These are phyloP conservation scores for Microcebus tavaratra DNA, from an alignment of 2,113 vertebrate genomes.

Conservation along the genomic window DNA sequence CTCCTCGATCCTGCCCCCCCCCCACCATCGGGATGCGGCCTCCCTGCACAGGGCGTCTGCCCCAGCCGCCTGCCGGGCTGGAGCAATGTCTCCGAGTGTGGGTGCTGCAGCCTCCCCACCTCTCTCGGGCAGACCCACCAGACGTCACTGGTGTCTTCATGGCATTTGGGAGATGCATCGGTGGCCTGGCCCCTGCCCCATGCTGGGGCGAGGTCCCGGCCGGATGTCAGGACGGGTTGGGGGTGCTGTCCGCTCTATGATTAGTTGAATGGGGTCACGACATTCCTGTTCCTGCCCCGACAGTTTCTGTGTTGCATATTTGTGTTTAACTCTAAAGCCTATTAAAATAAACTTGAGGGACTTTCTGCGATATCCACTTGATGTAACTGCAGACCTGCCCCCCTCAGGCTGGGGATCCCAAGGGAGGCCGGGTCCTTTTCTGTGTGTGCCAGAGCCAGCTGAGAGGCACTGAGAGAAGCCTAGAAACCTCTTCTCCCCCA, in stretches of 20 bases:
- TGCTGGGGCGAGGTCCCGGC: not conserved
- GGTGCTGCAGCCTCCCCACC: not conserved
- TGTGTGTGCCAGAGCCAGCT: not conserved
- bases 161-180: not conserved
- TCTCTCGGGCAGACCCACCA: not conserved
- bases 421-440: not conserved
- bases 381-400: not conserved
- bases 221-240: not conserved
- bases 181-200: not conserved
- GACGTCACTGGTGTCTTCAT: not conserved
- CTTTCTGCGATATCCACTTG: not conserved
- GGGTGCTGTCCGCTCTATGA: not conserved
- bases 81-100: not conserved
- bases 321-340: slow-evolving; percentile 71
- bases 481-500: not conserved
- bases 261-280: not conserved
- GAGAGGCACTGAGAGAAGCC: not conserved
- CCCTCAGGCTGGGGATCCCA: not conserved
- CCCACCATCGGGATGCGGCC: not conserved
- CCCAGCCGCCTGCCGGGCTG: not conserved
- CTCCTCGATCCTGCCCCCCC: accelerated
- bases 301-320: slow-evolving; percentile 68
- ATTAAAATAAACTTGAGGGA: slow-evolving; percentile 75
- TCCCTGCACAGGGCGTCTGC: not conserved
- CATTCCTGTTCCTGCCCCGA: not conserved